Evolutionary conservation across 2,888 invertebrate genomes (phyloP), one percentile per base, ranked within the genome.

Genomic region (Blastobasis lacticolella): DNA sequence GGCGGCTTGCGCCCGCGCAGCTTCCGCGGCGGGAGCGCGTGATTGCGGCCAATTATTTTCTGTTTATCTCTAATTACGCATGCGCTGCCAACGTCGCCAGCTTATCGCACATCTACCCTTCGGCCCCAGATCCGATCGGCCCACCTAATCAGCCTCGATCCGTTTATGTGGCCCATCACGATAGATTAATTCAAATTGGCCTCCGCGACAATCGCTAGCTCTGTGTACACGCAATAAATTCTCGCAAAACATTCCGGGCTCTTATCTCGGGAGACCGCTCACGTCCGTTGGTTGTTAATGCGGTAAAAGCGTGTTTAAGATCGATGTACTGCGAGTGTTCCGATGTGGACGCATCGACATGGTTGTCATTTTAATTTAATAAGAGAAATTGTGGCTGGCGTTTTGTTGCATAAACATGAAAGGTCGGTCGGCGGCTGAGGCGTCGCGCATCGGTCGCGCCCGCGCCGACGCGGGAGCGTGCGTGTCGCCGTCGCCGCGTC

Each of bases 31-130:
- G 65, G 74, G 75, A 73, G 78, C 80, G 75, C 83, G 80, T 83
- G 84, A 86, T 86, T 82, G 81, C 71, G 77, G 84, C 88, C 88
- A 88, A 88, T 88, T 88, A 88, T 86, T 86, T 88, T 86, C 82
- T 84, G 86, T 86, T 86, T 86, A 86, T 86, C 86, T 86, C 87
- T 88, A 87, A 88, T 88, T 88, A 87, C 84, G 84, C 81, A 86
- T 85, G 77, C 86, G 78, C 83, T 80, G 85, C 84, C 79, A 78
- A 81, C 84, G 81, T 81, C 73, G 75, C 61, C 69, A 69, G 69
- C 73, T 87, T 87, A 88, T 88, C 88, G 68, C 54, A 46, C 61
- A 88, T 88, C 87, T 88, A 77, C 85, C 88, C 87, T 87, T 78
- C 84, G 85, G 78, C 85, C 88, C 64, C 63, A 81, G 86, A 86